Conservation (phyloP, 1,140 invertebrate genomes). For the Hypsibius dujardini region DNA sequence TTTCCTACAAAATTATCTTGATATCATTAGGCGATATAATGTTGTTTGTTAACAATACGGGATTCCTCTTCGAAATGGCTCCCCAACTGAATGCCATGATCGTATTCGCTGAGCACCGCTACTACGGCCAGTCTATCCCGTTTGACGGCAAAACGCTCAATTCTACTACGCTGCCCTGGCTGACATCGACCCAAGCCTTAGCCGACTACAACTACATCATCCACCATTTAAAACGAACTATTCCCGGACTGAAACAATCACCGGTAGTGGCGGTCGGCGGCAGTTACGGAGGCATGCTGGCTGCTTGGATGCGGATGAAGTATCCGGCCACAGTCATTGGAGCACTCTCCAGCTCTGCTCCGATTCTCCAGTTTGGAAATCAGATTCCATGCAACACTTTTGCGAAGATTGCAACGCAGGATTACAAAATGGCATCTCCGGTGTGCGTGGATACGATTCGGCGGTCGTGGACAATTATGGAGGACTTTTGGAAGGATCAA, state of each 20-base stretch:
- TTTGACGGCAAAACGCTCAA: conserved; percentile 40
- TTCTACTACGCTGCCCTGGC: conserved; percentile 46
- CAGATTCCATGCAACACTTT: conserved; percentile 61
- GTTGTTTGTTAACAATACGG: conserved; percentile 75
- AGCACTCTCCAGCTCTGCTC: conserved; percentile 84
- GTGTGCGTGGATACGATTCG: conserved; percentile 54
- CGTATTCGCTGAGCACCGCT: conserved; percentile 86
- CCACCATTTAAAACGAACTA: conserved; percentile 40
- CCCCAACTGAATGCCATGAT: conserved; percentile 56
- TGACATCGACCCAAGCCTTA: conserved; percentile 75
- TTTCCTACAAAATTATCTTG: not conserved
- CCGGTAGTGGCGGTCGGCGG: conserved; percentile 68
- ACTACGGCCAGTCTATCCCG: conserved; percentile 76
- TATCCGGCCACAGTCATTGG: conserved; percentile 71
- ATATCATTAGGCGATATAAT: conserved; percentile 50
- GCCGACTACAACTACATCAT: conserved; percentile 82
- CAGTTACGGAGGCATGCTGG: conserved; percentile 62
- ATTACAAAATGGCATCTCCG: conserved; percentile 43
- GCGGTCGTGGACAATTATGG: conserved; percentile 57
- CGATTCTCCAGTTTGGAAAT: conserved; percentile 68
- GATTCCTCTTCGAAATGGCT: conserved; percentile 83
- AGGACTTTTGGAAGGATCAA: conserved; percentile 37
- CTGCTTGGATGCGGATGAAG: conserved; percentile 86
- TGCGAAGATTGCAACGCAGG: conserved; percentile 55
- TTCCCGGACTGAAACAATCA: conserved; percentile 33